A percentile compares a stretch with the other conserved stretches of the same genome.
Conservation (phyloP, 37 sponge, comb jelly and placozoan species). For the Halichondria panicea region DNA sequence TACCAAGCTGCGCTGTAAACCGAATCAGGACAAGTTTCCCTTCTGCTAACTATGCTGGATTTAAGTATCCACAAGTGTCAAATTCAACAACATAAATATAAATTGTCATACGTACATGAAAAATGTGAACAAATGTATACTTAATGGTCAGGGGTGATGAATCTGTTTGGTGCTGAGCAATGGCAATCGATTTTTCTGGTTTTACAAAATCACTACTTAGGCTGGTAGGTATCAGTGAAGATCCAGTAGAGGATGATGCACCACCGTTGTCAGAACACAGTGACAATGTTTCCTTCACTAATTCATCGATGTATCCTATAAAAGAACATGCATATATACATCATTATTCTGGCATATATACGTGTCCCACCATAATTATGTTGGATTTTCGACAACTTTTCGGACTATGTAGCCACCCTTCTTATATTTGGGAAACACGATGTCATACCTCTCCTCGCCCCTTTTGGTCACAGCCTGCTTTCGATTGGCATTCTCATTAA, state of each 20-base stretch:
- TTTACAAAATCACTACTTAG: slow-evolving; percentile 19
- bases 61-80: too few species aligned
- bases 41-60: too few species aligned
- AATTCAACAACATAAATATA: too few species aligned
- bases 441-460: slow-evolving; percentile 24
- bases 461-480: slow-evolving; percentile 23
- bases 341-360: neutral
- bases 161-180: too few species aligned
- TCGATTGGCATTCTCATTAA: slow-evolving; percentile 35
- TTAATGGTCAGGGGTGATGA: too few species aligned
- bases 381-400: slow-evolving; percentile 14
- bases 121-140: too few species aligned
- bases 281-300: slow-evolving; percentile 8
- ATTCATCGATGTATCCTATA: slow-evolving; percentile 26
- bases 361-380: neutral
- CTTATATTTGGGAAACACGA: slow-evolving; percentile 33
- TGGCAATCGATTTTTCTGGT: slow-evolving; percentile 43
- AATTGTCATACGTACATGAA: too few species aligned
- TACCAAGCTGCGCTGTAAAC: too few species aligned
- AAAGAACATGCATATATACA: slow-evolving; percentile 10
- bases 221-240: neutral
- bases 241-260: too few species aligned
- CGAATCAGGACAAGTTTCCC: too few species aligned
- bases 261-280: neutral
- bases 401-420: slow-evolving; percentile 42